Conservation (phyloP, 2,888 invertebrate genomes). For the Lymantria monacha region DNA sequence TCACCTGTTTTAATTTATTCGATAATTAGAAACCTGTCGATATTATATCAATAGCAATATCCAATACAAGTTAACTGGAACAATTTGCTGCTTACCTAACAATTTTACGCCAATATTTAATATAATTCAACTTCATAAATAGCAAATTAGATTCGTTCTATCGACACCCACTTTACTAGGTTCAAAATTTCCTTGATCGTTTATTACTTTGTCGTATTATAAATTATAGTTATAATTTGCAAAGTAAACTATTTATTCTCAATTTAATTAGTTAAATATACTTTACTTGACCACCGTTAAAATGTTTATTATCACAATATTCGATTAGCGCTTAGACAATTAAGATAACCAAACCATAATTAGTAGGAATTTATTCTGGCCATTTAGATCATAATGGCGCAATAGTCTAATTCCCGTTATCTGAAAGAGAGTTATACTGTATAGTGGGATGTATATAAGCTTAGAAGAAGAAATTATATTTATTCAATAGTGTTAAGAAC, state of each 20-base stretch:
- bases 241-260: constrained; percentile 23
- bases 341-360: no score
- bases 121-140: constrained; percentile 21
- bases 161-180: constrained; percentile 32
- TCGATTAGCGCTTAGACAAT: no score
- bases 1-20: background rate
- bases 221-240: constrained; percentile 30
- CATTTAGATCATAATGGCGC: no score
- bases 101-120: constrained; percentile 27
- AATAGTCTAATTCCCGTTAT: no score
- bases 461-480: no score
- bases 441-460: no score
- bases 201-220: constrained; percentile 23
- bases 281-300: no score
- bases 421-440: no score
- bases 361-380: no score
- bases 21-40: background rate
- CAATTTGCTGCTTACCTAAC: constrained; percentile 12
- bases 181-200: constrained; percentile 14
- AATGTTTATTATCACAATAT: no score
- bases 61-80: background rate
- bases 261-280: background rate
- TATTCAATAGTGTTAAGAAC: no score
- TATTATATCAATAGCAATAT: background rate
- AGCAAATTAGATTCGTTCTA: constrained; percentile 30